Percentiles rank a stretch among this genome's conserved stretches.
These are phyloP conservation scores for Glaucomys volans DNA, from an alignment of 2,113 vertebrate genomes.

Conservation along the genomic window DNA sequence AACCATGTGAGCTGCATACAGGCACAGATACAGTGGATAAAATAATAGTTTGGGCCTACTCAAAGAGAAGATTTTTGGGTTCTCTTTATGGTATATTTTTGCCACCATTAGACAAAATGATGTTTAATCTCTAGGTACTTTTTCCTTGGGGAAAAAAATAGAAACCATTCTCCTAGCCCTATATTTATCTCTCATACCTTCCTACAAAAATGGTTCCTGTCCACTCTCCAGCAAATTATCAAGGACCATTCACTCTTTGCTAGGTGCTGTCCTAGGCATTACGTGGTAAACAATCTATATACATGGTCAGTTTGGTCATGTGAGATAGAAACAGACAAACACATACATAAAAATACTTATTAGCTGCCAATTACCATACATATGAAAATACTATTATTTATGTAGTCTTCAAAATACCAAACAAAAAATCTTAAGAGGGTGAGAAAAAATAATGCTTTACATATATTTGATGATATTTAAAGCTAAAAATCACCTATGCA, in stretches of 20 bases:
- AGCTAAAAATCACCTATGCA: neutral
- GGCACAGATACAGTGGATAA: neutral
- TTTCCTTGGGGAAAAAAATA: neutral
- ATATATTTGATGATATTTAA: slow-evolving; percentile 12
- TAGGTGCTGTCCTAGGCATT: neutral
- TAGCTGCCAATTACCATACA: neutral
- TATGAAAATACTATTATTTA: neutral
- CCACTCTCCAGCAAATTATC: neutral
- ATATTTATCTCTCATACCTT: neutral
- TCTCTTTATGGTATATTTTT: neutral
- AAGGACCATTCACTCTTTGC: neutral
- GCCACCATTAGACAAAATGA: neutral
- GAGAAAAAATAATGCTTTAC: neutral
- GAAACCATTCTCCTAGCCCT: neutral
- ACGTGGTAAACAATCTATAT: neutral
- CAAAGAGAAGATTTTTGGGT: neutral
- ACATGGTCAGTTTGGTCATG: neutral
- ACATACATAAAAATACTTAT: neutral
- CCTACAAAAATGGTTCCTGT: neutral
- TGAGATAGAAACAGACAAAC: neutral
- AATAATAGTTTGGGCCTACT: neutral
- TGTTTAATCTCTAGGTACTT: neutral
- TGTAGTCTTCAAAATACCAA: neutral
- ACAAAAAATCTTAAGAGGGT: neutral
- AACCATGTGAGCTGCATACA: neutral